phyloP scores from a whole-genome alignment of 2,888 invertebrate genomes.

The Cylindroiulus punctatus region DNA sequence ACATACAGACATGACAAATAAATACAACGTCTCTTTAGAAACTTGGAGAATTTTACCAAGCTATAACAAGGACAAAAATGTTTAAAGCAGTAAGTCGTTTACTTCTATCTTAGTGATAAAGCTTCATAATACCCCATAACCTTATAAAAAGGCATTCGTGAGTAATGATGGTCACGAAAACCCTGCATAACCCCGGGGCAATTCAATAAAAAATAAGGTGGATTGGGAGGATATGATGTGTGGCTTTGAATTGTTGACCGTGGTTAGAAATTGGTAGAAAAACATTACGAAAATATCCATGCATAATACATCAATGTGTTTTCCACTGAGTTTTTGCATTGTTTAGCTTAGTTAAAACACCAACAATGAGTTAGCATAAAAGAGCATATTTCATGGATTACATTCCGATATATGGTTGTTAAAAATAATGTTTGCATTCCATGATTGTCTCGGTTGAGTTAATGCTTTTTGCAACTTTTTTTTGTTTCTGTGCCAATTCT shows the following conservation, averaged over 20 bases:
- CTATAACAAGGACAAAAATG: neutral
- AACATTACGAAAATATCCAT: neutral
- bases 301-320: neutral
- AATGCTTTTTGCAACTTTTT: neutral
- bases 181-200: neutral
- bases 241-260: neutral
- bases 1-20: neutral
- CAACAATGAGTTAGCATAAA: constrained; percentile 16
- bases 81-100: neutral
- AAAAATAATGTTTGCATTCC: neutral
- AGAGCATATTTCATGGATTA: constrained; percentile 6
- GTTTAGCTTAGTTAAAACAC: neutral
- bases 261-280: neutral
- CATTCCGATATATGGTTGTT: neutral
- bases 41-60: neutral
- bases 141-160: neutral
- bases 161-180: neutral
- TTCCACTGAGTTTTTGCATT: neutral
- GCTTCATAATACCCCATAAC: neutral
- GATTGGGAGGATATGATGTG: neutral
- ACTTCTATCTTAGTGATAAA: neutral
- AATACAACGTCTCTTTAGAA: neutral
- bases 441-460: neutral
- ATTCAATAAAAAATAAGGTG: neutral
- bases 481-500: neutral